Base-by-base conservation (phyloP, 2,888 invertebrate genomes). In the Drosophila melanosoma region DNA sequence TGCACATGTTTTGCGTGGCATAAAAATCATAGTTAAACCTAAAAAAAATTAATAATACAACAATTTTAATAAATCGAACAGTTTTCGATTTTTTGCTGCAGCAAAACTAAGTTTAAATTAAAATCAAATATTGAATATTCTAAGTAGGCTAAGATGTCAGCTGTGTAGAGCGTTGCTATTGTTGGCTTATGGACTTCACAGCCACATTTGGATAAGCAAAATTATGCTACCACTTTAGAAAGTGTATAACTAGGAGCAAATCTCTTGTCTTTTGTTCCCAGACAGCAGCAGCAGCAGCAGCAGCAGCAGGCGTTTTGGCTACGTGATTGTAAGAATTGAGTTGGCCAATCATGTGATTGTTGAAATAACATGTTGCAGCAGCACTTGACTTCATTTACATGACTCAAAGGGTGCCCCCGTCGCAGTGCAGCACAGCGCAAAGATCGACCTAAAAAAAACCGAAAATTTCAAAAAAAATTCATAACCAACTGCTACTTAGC, bases 361-460 rank as follows among this genome's bases (percentile, higher is more conserved):
- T 66, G 49, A 81, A 84, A 84, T 84, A 87, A 87, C 76, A 84
- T 83, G 83, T 83, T 87, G 74, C 70, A 48, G 76, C 82, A 72
- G 83, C 84, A 84, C 87, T 84, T 84, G 84, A 84, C 84, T 84
- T 79, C 84, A 81, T 84, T 84, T 84, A 79, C 83, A 79, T 73
- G 81, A 36, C 76, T 67, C 74, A 61, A 76, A 76, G 69, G 71
- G 66, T 74, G 63, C 63, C 65, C 65, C 60, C 62, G n/a, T 3
- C 26, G 23, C 15, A 12, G 42, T 11, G 32, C 40, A 54, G 45
- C 45, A 20, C 29, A 63, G 15, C 45, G 35, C 15, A 53, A 10
- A 35, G 36, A 23, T 33, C 49, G 58, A 74, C 73, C 73, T 40
- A 32, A 45, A 69, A 61, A n/a, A 2, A 20, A 42, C 8, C 17